A percentile compares a stretch with the other conserved stretches of the same genome.
Evolutionary conservation across 2,113 vertebrate species (phyloP).

Genomic region (Gadus macrocephalus): DNA sequence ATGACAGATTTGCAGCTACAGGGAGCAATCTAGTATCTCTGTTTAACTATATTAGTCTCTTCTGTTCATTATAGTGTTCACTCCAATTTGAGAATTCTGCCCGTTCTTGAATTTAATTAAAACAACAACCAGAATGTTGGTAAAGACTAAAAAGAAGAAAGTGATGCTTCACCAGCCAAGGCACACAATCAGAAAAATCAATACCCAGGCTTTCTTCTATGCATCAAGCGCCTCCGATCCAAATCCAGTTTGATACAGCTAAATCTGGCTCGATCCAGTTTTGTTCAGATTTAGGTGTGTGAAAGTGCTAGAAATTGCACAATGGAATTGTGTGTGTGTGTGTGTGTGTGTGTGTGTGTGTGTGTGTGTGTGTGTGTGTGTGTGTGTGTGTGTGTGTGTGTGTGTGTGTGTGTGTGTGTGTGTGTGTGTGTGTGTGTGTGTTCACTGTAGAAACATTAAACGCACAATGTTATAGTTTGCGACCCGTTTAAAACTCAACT

Average conservation of each 20-base stretch:
- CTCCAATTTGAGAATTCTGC: background rate
- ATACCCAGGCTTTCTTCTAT: conserved; percentile 16
- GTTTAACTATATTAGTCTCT: no score
- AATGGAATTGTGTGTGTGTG: conserved; percentile 28
- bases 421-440: conserved; percentile 2
- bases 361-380: background rate
- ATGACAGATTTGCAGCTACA: no score
- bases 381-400: conserved; percentile 7
- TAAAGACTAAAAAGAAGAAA: conserved; percentile 33
- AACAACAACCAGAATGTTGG: conserved; percentile 1
- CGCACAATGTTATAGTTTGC: conserved; percentile 22
- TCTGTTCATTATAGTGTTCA: no score
- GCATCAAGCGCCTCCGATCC: conserved; percentile 4
- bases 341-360: conserved; percentile 7
- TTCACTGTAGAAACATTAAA: conserved; percentile 41
- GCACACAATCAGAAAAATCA: conserved; percentile 56
- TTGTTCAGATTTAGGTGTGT: conserved; percentile 22
- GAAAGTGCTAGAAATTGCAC: conserved; percentile 57
- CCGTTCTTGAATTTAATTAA: no score
- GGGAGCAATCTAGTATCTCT: no score
- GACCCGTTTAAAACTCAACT: conserved; percentile 22
- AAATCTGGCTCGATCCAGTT: conserved; percentile 3
- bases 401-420: background rate
- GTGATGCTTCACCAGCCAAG: conserved; percentile 47
- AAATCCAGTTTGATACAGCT: conserved; percentile 32